Conservation (phyloP, 1,140 invertebrate genomes). For the Meloidogyne exigua region DNA sequence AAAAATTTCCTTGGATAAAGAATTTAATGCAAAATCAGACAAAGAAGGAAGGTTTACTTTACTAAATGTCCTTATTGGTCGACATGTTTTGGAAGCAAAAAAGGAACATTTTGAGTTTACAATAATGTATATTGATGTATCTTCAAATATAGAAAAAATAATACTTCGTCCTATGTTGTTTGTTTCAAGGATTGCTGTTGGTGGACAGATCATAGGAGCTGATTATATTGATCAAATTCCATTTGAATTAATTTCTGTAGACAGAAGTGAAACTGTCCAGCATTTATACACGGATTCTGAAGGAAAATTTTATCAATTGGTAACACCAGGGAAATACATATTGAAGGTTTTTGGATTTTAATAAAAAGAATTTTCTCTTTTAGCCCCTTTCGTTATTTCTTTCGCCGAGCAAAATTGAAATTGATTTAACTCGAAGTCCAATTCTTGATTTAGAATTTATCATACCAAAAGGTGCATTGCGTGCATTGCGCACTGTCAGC, state of each 20-base stretch:
- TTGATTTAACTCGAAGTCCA: too few species aligned
- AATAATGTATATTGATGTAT: neutral
- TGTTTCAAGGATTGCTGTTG: constrained; percentile 32
- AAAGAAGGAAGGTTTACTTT: constrained; percentile 10
- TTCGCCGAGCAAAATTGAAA: too few species aligned
- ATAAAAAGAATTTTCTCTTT: too few species aligned
- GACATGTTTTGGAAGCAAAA: neutral
- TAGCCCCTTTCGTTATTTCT: too few species aligned
- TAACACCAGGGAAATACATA: too few species aligned
- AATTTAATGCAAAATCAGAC: neutral
- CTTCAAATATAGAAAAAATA: constrained; percentile 12
- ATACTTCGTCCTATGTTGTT: neutral
- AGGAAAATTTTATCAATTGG: too few species aligned
- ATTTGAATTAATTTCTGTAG: neutral
- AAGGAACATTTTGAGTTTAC: constrained; percentile 26
- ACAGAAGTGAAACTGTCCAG: too few species aligned
- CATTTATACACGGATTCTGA: too few species aligned
- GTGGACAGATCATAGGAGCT: constrained; percentile 25
- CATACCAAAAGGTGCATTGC: too few species aligned
- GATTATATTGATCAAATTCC: neutral
- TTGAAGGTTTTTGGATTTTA: too few species aligned
- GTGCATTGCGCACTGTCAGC: too few species aligned
- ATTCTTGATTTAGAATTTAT: too few species aligned
- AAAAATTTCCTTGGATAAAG: neutral
- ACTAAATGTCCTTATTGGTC: neutral